These are phyloP conservation scores for Apeltes quadracus DNA, from an alignment of 2,113 vertebrate genomes.

Conservation along the genomic window DNA sequence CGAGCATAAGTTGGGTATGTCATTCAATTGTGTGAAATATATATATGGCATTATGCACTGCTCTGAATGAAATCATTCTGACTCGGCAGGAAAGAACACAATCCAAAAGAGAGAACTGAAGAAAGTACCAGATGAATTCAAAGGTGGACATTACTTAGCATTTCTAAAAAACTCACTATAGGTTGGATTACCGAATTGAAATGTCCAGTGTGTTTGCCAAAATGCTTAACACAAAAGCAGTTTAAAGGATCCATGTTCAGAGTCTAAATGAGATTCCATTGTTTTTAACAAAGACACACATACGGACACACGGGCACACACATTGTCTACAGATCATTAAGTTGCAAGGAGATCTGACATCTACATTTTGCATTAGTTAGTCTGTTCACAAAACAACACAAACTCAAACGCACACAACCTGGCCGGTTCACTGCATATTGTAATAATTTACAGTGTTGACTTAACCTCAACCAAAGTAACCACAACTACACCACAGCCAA, in stretches of 20 bases:
- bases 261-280: neutral
- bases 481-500: constrained; percentile 30
- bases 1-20: neutral
- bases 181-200: neutral
- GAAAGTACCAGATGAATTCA: neutral
- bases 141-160: neutral
- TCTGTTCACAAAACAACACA: constrained; percentile 7
- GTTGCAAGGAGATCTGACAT: constrained; percentile 19
- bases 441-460: constrained; percentile 65
- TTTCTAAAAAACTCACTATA: neutral
- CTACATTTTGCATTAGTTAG: constrained; percentile 33
- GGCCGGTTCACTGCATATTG: constrained; percentile 44
- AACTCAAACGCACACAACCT: too few relatives aligned
- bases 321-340: constrained; percentile 5
- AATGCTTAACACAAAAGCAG: neutral
- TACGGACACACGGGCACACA: neutral
- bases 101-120: neutral
- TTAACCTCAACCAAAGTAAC: constrained; percentile 61
- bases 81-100: too few relatives aligned
- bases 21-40: neutral
- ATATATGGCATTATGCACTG: neutral
- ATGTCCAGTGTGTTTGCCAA: neutral
- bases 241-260: neutral
- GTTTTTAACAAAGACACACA: constrained; percentile 5
- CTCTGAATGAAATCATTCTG: neutral